Percentiles rank a stretch among this genome's conserved stretches.
phyloP scores from a whole-genome alignment of 2,888 invertebrate genomes.

The Ophonus ardosiacus region DNA sequence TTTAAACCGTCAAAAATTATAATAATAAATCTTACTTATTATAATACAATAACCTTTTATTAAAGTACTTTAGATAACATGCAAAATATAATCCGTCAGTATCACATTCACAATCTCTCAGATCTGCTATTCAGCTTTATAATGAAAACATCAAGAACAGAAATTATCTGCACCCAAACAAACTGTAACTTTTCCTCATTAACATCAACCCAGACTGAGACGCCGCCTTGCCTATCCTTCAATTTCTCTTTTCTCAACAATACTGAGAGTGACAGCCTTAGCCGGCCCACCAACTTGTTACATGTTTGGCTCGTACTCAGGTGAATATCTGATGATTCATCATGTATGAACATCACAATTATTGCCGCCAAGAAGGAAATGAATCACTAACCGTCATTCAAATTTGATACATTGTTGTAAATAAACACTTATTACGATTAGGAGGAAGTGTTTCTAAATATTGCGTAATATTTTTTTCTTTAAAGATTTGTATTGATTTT shows the following conservation, averaged over 20 bases:
- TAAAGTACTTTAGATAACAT: background rate
- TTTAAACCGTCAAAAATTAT: background rate
- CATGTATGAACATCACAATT: conserved; percentile 12
- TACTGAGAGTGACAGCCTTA: background rate
- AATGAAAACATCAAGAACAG: background rate
- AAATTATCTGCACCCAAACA: conserved; percentile 29
- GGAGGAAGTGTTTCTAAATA: background rate
- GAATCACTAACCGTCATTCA: conserved; percentile 6
- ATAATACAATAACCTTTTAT: background rate
- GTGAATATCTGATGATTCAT: conserved; percentile 27
- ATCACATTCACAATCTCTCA: background rate
- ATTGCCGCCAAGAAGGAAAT: conserved; percentile 24
- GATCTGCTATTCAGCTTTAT: background rate
- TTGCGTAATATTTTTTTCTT: background rate
- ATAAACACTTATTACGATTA: background rate
- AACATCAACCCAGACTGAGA: background rate
- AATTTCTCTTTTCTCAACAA: conserved; percentile 48
- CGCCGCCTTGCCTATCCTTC: background rate
- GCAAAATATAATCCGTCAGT: background rate
- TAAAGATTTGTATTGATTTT: background rate
- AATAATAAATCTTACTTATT: background rate
- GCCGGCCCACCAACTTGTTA: background rate
- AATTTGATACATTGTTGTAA: conserved; percentile 12
- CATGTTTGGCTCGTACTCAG: background rate
- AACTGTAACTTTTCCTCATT: conserved; percentile 30